phyloP scores from a whole-genome alignment of 2,113 vertebrate species.

The Clupea harengus region DNA sequence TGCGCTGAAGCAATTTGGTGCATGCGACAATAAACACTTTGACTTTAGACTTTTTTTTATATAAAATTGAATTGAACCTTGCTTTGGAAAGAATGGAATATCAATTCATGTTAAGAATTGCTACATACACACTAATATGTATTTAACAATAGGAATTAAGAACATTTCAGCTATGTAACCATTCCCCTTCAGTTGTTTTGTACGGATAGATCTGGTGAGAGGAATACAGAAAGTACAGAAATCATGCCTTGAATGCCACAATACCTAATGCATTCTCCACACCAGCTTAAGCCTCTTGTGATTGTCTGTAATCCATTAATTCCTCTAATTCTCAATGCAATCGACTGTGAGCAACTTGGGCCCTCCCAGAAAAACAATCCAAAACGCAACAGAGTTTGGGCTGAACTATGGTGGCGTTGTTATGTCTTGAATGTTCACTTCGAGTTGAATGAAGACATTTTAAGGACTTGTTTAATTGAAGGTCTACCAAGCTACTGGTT shows the following conservation, averaged over 20 bases:
- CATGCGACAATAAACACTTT: too few species aligned
- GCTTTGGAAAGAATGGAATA: neutral
- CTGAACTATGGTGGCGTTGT: neutral
- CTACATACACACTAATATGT: neutral
- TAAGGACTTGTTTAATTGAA: neutral
- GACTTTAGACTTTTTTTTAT: too few species aligned
- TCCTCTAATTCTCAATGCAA: constrained; percentile 23
- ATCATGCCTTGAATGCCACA: neutral
- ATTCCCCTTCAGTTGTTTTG: neutral
- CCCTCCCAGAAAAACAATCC: neutral
- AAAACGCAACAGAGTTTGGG: neutral
- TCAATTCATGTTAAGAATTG: neutral
- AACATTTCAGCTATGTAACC: neutral
- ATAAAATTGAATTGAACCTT: too few species aligned
- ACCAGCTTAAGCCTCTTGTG: constrained; percentile 31
- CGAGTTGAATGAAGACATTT: neutral
- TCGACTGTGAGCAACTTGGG: neutral
- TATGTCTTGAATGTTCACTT: neutral
- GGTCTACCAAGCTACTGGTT: neutral
- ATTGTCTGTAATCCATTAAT: constrained; percentile 37
- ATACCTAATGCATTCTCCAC: constrained; percentile 19
- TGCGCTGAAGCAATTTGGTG: too few species aligned
- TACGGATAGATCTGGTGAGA: neutral
- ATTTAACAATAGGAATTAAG: neutral
- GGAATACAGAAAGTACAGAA: neutral